phyloP scores from a whole-genome alignment of 2,888 invertebrate species.

The Leucophenga montana region DNA sequence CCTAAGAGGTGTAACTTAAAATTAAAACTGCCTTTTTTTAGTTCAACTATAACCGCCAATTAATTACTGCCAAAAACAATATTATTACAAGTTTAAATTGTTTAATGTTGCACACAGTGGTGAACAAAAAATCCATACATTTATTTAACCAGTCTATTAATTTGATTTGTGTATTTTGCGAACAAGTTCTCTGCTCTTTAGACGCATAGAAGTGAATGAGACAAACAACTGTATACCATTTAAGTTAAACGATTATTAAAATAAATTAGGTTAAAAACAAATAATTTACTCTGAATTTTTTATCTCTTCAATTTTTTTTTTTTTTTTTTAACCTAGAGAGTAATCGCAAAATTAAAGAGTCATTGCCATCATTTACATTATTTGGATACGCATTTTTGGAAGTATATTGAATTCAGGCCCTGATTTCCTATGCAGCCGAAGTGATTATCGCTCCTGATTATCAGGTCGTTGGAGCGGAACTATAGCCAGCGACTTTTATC shows the following conservation, averaged over 20 bases:
- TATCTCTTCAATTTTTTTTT: too few relatives aligned
- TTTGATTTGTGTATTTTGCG: background rate
- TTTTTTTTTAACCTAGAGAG: background rate
- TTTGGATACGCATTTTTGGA: too few relatives aligned
- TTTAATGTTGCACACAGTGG: too few relatives aligned
- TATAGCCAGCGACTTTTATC: too few relatives aligned
- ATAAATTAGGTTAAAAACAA: constrained; percentile 20
- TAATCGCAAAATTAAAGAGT: background rate
- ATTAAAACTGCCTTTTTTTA: constrained; percentile 13
- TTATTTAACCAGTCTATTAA: too few relatives aligned
- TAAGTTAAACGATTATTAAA: constrained; percentile 54
- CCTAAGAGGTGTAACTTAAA: background rate
- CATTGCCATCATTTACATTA: too few relatives aligned
- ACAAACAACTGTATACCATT: constrained; percentile 39
- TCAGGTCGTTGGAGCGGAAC: too few relatives aligned
- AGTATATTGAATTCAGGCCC: too few relatives aligned
- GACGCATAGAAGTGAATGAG: constrained; percentile 31
- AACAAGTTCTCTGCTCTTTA: background rate
- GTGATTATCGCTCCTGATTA: too few relatives aligned
- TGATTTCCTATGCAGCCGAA: too few relatives aligned
- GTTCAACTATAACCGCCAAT: constrained; percentile 18
- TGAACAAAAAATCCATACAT: too few relatives aligned
- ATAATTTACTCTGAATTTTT: background rate
- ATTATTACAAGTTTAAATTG: background rate
- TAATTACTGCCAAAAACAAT: constrained; percentile 22